A percentile compares a stretch with the other conserved stretches of the same genome.
phyloP scores from a whole-genome alignment of 2,888 invertebrate species.

The Noctua fimbriata region DNA sequence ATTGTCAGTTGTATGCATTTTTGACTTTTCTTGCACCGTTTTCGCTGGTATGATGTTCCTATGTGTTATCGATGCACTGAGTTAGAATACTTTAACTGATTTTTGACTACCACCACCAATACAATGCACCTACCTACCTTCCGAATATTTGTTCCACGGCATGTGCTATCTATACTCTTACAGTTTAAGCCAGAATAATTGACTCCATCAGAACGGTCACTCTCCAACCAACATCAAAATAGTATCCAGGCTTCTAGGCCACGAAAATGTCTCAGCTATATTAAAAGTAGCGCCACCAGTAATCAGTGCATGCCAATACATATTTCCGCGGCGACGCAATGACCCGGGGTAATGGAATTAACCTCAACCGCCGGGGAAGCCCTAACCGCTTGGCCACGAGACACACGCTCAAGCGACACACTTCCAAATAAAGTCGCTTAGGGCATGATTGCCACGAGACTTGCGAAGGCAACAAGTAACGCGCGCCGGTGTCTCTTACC shows the following conservation, averaged over 20 bases:
- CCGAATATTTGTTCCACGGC: too few relatives aligned
- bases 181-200: neutral
- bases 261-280: constrained; percentile 10
- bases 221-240: neutral
- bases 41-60: too few relatives aligned
- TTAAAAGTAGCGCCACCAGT: constrained; percentile 10
- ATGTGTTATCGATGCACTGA: too few relatives aligned
- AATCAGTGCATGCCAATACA: constrained; percentile 45
- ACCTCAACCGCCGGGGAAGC: constrained; percentile 59
- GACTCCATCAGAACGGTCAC: neutral
- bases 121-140: too few relatives aligned
- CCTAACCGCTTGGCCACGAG: constrained; percentile 39
- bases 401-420: neutral
- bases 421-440: neutral
- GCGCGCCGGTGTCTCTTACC: neutral
- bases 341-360: constrained; percentile 68
- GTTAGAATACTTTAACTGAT: too few relatives aligned
- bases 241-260: constrained; percentile 14
- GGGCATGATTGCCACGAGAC: neutral
- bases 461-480: neutral
- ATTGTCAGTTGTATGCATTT: too few relatives aligned
- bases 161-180: neutral
- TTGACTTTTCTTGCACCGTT: too few relatives aligned
- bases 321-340: constrained; percentile 44
- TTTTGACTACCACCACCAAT: too few relatives aligned